A percentile compares a stretch with the other conserved stretches of the same genome.
Conservation (phyloP, 2,888 invertebrate species). For the Heliconius cydno region DNA sequence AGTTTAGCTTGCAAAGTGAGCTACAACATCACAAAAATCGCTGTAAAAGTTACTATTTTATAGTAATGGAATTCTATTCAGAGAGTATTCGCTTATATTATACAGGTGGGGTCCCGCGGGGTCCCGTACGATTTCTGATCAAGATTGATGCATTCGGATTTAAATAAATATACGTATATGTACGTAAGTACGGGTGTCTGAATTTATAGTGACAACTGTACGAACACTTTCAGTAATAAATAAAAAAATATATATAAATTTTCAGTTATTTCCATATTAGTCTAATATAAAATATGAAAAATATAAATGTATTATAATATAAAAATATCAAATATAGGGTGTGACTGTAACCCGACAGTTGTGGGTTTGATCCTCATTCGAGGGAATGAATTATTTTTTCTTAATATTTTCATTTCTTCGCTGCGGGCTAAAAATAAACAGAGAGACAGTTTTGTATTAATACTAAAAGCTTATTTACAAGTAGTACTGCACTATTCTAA, state of each 20-base stretch:
- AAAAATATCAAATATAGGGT: no score
- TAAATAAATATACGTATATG: constrained; percentile 33
- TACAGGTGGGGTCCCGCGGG: constrained; percentile 49
- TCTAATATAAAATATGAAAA: no score
- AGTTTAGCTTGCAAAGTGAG: not conserved
- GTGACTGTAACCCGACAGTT: no score
- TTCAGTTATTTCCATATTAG: no score
- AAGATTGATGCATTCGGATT: constrained; percentile 71
- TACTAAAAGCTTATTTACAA: not conserved
- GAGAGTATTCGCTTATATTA: constrained; percentile 58
- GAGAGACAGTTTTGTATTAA: not conserved
- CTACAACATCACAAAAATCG: not conserved
- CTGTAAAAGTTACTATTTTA: constrained; percentile 12
- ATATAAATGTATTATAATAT: no score
- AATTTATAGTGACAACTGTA: constrained; percentile 40
- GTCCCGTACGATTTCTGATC: constrained; percentile 69
- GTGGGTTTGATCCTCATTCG: no score
- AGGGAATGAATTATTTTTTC: no score
- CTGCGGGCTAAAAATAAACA: not conserved
- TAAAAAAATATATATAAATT: constrained; percentile 22
- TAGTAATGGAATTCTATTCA: constrained; percentile 60
- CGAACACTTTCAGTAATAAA: constrained; percentile 32
- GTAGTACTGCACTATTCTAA: not conserved
- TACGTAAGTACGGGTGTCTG: constrained; percentile 32
- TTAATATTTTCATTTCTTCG: no score